Conservation (phyloP, 2,888 invertebrate species). For the Cephalotes varians region DNA sequence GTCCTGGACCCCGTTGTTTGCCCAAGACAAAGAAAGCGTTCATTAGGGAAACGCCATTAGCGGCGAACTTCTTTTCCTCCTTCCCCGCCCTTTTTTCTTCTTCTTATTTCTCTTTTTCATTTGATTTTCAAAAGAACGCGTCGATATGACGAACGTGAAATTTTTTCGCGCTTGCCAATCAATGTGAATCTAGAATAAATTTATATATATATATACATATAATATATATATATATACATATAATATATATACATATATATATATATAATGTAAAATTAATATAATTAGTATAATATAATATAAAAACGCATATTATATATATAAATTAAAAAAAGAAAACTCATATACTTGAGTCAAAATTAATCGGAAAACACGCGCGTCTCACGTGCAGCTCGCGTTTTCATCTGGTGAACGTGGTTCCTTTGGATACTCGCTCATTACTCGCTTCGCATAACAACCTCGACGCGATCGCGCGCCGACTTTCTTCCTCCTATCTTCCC, state of each 20-base stretch:
- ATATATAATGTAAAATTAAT: neutral
- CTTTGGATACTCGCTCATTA: constrained; percentile 44
- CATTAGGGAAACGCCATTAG: constrained; percentile 84
- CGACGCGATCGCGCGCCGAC: constrained; percentile 62
- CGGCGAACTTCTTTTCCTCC: constrained; percentile 74
- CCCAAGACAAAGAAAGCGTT: constrained; percentile 83
- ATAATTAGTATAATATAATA: too few species aligned
- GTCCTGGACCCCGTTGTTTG: constrained; percentile 79
- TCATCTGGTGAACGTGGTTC: neutral
- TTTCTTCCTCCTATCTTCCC: constrained; percentile 35
- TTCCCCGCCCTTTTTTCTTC: constrained; percentile 63
- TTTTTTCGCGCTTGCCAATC: constrained; percentile 22
- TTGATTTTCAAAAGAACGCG: constrained; percentile 59
- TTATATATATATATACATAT: too few species aligned
- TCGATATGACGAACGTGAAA: constrained; percentile 60
- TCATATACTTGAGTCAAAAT: neutral
- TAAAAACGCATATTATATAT: neutral
- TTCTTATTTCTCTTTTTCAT: constrained; percentile 61
- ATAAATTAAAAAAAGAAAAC: neutral
- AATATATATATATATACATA: neutral
- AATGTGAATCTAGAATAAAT: neutral
- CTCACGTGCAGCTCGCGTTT: constrained; percentile 9
- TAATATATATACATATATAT: too few species aligned
- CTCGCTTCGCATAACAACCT: constrained; percentile 31
- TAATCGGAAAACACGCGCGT: constrained; percentile 17